Evolutionary conservation across 2,113 vertebrate species (phyloP), one percentile per base, ranked within the genome.

Genomic region (Procapra przewalskii): DNA sequence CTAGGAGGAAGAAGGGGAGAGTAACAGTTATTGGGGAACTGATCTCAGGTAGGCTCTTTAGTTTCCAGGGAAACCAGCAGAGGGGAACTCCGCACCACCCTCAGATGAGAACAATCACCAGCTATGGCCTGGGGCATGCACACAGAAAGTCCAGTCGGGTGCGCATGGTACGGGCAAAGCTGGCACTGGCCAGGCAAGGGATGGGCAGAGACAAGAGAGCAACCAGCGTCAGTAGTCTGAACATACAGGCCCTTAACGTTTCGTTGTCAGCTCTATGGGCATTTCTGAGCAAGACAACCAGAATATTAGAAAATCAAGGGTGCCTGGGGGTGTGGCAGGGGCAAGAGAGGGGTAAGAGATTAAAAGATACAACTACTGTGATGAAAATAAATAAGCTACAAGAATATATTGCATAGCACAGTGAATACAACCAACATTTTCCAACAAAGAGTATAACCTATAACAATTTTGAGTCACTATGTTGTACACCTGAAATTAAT

Each of bases 241-340:
- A 48, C 45, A 33, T 33, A 81, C 3, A 33, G 45, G n/a, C 21
- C 40, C 43, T 40, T 43, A 15, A 67, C 13, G 3, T 88, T 64
- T 57, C 75, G 31, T 48, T 64, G 55, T 79, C 88, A 88, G 54
- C 80, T 94, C 31, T 9, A 7, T 14, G 21, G 16, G 7, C 21
- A 31, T 13, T 48, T 60, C 45, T 3, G 27, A 54, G 25, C 52
- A 81, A 80, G 64, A 54, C 36, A 59, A 57, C 6, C 21, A 92
- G 52, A 95, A 82, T 50, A 86, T 43, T 29, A 96, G 90, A 91
- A 94, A 80, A 71, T 67, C 52, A 93, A 54, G 23, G 67, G 25
- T 36, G 25, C 52, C 52, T 55, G 52, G n/a, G 79, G 29, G 45
- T 81, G 45, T 13, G 33, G 7, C 33, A 14, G 3, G 33, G 33